phyloP scores from a whole-genome alignment of 2,797 vertebrate genomes.

The Bradypus variegatus region DNA sequence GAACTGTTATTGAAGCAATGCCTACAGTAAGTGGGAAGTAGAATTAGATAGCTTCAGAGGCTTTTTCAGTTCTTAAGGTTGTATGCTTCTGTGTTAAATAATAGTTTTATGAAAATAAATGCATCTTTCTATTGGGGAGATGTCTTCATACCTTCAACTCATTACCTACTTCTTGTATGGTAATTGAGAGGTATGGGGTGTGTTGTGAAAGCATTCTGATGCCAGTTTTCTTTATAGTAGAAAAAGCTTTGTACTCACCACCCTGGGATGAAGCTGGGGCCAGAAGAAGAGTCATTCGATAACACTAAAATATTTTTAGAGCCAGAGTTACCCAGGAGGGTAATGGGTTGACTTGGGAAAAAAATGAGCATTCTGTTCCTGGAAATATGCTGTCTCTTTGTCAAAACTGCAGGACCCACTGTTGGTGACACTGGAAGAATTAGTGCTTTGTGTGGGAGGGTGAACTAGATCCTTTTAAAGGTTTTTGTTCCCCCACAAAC shows the following conservation, averaged over 20 bases:
- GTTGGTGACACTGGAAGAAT: not conserved
- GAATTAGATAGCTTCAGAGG: not conserved
- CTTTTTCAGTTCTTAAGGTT: not conserved
- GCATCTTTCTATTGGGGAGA: not conserved
- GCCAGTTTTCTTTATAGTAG: not conserved
- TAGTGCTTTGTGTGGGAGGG: not conserved
- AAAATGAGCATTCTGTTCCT: not conserved
- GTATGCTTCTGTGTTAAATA: not conserved
- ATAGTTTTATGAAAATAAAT: not conserved
- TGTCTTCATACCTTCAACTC: not conserved
- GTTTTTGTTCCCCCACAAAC: not conserved
- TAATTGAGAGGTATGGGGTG: not conserved
- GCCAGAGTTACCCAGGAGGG: not conserved
- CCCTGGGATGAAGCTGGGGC: not conserved
- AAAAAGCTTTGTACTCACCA: not conserved
- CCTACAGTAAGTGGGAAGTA: not conserved
- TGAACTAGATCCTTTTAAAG: not conserved
- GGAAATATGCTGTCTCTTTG: not conserved
- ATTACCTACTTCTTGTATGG: not conserved
- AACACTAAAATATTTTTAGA: constrained; percentile 6
- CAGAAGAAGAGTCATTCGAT: not conserved
- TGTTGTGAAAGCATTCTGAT: not conserved
- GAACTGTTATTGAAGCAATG: not conserved
- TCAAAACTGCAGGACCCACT: not conserved
- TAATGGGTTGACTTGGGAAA: not conserved